phyloP scores from a whole-genome alignment of 1,140 invertebrate species.

The Maconellicoccus hirsutus region DNA sequence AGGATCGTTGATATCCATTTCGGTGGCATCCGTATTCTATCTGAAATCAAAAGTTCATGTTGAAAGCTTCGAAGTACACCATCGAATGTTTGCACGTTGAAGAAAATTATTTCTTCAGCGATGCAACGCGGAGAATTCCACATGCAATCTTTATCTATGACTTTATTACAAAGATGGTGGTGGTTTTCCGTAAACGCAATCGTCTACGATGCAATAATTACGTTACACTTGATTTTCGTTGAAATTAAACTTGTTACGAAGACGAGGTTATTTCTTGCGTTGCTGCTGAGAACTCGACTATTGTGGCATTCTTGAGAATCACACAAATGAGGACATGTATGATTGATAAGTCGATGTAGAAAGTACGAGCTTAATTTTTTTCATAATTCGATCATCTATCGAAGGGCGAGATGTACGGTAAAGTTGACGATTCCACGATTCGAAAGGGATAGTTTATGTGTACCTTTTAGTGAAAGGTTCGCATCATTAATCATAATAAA shows the following conservation, averaged over 20 bases:
- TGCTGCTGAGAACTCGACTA: neutral
- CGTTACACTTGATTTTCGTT: constrained; percentile 8
- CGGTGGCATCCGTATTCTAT: neutral
- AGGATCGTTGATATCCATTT: constrained; percentile 10
- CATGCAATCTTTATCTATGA: neutral
- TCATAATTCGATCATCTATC: too few species aligned
- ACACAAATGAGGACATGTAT: neutral
- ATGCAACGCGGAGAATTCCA: neutral
- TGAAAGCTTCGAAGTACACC: too few species aligned
- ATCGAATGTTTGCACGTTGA: too few species aligned
- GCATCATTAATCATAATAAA: too few species aligned
- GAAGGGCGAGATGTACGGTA: too few species aligned
- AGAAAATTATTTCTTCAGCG: neutral
- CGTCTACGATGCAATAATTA: neutral
- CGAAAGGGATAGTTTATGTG: too few species aligned
- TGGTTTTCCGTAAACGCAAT: neutral
- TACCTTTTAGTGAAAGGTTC: too few species aligned
- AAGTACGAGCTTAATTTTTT: too few species aligned
- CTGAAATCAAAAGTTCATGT: neutral
- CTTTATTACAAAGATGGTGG: neutral
- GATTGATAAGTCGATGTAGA: too few species aligned
- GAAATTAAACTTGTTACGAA: neutral
- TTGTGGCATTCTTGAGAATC: neutral
- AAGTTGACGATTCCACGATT: too few species aligned
- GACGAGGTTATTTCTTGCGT: neutral